A percentile compares a stretch with the other conserved stretches of the same genome.
Conservation (phyloP, 2,797 vertebrate genomes). For the Esox lucius region DNA sequence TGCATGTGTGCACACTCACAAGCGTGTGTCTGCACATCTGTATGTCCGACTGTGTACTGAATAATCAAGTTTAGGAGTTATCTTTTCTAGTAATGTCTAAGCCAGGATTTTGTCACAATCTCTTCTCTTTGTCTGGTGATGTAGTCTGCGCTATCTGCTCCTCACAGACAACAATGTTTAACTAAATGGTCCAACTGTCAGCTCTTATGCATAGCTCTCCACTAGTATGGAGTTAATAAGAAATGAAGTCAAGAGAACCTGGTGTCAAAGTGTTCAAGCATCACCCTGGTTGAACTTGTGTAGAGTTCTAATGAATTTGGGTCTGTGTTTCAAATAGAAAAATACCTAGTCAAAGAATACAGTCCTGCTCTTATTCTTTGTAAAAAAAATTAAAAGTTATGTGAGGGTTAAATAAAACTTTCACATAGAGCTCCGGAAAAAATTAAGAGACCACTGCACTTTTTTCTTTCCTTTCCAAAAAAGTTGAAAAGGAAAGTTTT, state of each 20-base stretch:
- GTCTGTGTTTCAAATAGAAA: background rate
- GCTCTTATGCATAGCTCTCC: slow-evolving; percentile 10
- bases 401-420: too few relatives aligned
- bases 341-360: background rate
- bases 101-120: slow-evolving; percentile 17
- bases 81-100: slow-evolving; percentile 35
- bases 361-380: background rate
- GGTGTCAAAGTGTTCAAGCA: background rate
- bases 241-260: background rate
- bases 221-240: slow-evolving; percentile 11
- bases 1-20: too few relatives aligned
- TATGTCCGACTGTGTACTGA: background rate
- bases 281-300: background rate
- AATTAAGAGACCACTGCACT: background rate
- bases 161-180: slow-evolving; percentile 42
- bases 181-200: slow-evolving; percentile 39
- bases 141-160: slow-evolving; percentile 41
- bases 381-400: too few relatives aligned
- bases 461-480: too few relatives aligned
- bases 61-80: slow-evolving; percentile 19
- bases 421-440: too few relatives aligned
- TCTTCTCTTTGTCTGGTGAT: slow-evolving; percentile 1
- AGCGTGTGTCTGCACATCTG: background rate
- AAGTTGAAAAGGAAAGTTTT: too few relatives aligned
- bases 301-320: background rate